These are phyloP conservation scores for Pachydiplax longipennis DNA, from an alignment of 2,888 invertebrate genomes.

Conservation along the genomic window DNA sequence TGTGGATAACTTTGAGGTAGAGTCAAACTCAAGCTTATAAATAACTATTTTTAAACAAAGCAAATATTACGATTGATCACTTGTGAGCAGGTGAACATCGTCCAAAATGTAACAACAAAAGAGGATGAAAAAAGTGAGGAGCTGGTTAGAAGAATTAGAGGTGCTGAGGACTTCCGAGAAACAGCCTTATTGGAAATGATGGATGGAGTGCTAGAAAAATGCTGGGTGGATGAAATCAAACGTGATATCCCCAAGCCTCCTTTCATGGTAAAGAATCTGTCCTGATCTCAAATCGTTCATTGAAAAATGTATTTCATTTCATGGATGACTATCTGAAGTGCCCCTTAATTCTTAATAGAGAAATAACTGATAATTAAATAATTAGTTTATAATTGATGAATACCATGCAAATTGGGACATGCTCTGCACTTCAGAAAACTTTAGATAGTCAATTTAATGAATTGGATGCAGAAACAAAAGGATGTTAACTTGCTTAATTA, in stretches of 20 bases:
- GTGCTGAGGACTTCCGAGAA: conserved; percentile 79
- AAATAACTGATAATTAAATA: no score
- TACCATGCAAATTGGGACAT: no score
- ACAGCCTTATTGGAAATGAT: conserved; percentile 80
- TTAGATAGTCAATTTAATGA: no score
- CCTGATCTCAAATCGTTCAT: background rate
- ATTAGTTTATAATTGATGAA: no score
- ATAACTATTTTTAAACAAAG: background rate
- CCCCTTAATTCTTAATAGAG: no score
- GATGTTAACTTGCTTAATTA: no score
- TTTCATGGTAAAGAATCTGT: conserved; percentile 67
- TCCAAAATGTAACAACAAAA: conserved; percentile 63
- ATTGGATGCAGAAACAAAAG: no score
- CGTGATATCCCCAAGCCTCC: conserved; percentile 80
- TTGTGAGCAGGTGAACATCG: conserved; percentile 56
- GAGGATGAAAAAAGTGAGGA: conserved; percentile 66
- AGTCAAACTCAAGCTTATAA: background rate
- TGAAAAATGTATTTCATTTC: conserved; percentile 47
- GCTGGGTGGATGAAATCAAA: conserved; percentile 90
- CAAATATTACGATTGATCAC: background rate
- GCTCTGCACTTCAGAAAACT: no score
- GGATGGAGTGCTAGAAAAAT: conserved; percentile 87
- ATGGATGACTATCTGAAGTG: background rate
- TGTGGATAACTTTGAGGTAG: conserved; percentile 71
- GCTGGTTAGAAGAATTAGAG: conserved; percentile 63